phyloP scores from a whole-genome alignment of 1,140 invertebrate species.

The Caenorhabditis remanei region DNA sequence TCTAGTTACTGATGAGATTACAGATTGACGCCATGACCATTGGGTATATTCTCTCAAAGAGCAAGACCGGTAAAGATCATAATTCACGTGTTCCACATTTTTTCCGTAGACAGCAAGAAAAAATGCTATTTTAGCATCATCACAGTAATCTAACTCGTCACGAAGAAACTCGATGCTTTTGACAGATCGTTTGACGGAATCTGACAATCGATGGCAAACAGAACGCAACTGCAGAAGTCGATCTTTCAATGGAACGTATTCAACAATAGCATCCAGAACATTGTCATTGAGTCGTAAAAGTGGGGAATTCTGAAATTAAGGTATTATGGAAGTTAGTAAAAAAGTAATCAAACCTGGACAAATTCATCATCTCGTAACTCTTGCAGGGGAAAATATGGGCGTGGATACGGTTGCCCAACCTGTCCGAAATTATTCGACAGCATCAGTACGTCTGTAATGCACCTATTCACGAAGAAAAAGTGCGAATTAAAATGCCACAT shows the following conservation, averaged over 20 bases:
- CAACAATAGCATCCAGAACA: background rate
- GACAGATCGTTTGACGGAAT: conserved; percentile 24
- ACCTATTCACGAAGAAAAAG: too few species aligned
- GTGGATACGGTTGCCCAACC: too few species aligned
- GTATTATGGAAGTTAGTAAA: background rate
- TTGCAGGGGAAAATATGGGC: conserved; percentile 1
- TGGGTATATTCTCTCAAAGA: conserved; percentile 45
- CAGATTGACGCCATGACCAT: conserved; percentile 62
- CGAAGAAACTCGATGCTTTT: conserved; percentile 22
- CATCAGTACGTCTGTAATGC: background rate
- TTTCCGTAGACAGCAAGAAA: conserved; percentile 9
- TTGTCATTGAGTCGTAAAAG: conserved; percentile 6
- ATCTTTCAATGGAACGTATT: conserved; percentile 22
- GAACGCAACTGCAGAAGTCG: conserved; percentile 3
- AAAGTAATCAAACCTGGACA: background rate
- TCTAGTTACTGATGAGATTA: conserved; percentile 16
- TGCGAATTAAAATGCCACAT: too few species aligned
- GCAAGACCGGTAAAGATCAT: conserved; percentile 23
- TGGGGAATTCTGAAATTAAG: background rate
- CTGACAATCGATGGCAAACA: conserved; percentile 17
- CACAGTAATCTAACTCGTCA: conserved; percentile 31
- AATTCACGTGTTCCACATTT: conserved; percentile 25
- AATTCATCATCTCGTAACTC: conserved; percentile 26
- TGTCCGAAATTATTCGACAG: background rate
- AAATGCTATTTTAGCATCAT: conserved; percentile 13